Conservation (phyloP, 2,888 invertebrate species). For the Clepsis dumicolana region DNA sequence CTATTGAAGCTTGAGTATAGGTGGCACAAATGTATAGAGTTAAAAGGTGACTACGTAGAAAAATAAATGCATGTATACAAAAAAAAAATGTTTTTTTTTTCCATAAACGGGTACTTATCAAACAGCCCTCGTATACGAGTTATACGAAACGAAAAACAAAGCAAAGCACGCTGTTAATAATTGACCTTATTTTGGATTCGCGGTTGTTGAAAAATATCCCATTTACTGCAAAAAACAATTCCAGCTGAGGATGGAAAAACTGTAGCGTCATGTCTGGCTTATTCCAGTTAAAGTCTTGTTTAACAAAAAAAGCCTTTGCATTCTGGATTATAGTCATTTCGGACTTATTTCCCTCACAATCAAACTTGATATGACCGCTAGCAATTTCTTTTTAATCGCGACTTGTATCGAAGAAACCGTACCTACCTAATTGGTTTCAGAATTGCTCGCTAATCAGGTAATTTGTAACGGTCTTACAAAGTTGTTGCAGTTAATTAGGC, state of each 20-base stretch:
- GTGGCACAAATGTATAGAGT: too few species aligned
- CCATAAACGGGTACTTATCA: too few species aligned
- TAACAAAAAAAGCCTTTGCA: slow-evolving; percentile 5
- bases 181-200: slow-evolving; percentile 62
- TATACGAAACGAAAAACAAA: too few species aligned
- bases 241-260: slow-evolving; percentile 68
- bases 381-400: slow-evolving; percentile 3
- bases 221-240: slow-evolving; percentile 56
- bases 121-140: too few species aligned
- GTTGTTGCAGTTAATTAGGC: slow-evolving; percentile 4
- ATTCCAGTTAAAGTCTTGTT: slow-evolving; percentile 56
- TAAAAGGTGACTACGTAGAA: too few species aligned
- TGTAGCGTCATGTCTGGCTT: slow-evolving; percentile 56
- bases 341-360: neutral
- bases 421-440: slow-evolving; percentile 1
- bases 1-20: too few species aligned
- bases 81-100: too few species aligned
- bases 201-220: slow-evolving; percentile 66
- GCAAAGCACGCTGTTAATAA: neutral
- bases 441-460: slow-evolving; percentile 5
- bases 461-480: slow-evolving; percentile 2
- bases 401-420: slow-evolving; percentile 9
- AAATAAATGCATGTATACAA: too few species aligned
- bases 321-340: slow-evolving; percentile 15
- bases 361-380: neutral